These are phyloP conservation scores for Molothrus ater DNA, from an alignment of 2,797 vertebrate genomes.

Conservation along the genomic window DNA sequence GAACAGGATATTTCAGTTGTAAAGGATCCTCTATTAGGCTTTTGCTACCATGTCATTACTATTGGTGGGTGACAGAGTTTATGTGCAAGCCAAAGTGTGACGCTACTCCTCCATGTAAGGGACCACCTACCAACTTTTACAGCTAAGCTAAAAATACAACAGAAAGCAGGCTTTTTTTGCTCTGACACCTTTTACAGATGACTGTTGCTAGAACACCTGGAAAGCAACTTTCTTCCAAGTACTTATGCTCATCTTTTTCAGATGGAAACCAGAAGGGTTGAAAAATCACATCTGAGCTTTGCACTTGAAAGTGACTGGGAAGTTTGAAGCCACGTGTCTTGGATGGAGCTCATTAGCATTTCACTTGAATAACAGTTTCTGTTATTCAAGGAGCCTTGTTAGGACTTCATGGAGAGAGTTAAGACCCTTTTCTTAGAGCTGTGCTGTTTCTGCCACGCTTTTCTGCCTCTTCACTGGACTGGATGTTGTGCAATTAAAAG, in stretches of 20 bases:
- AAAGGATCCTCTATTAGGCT: background rate
- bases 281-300: background rate
- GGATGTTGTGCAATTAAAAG: background rate
- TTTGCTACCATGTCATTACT: background rate
- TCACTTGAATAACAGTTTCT: background rate
- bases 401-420: background rate
- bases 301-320: background rate
- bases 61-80: background rate
- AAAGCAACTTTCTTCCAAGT: background rate
- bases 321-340: background rate
- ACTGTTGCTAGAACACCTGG: background rate
- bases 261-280: background rate
- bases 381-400: background rate
- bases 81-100: background rate
- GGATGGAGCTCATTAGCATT: background rate
- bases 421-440: background rate
- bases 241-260: background rate
- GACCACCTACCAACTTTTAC: background rate
- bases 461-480: background rate
- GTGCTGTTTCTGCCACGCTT: background rate
- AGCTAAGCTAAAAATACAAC: background rate
- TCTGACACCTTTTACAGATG: background rate
- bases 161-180: background rate
- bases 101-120: accelerated
- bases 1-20: background rate